phyloP scores from a whole-genome alignment of 1,140 invertebrate species.

The Lepeophtheirus salmonis region DNA sequence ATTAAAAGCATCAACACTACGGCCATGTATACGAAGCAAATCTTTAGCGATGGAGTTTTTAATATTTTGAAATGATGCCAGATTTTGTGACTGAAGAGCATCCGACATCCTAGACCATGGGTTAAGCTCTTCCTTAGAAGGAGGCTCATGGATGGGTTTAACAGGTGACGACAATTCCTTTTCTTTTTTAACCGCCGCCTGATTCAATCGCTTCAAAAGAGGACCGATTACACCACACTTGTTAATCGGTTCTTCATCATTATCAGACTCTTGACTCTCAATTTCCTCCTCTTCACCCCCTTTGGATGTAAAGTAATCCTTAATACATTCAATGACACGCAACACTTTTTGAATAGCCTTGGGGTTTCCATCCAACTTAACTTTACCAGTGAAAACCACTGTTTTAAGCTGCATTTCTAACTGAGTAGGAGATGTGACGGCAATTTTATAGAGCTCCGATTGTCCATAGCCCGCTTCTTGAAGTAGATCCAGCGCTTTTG shows the following conservation, averaged over 20 bases:
- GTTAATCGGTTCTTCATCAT: not conserved
- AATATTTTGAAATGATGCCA: not conserved
- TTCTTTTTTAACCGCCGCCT: not conserved
- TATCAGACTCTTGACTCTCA: not conserved
- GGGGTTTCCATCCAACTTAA: not conserved
- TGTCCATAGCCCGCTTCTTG: not conserved
- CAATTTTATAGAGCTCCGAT: not conserved
- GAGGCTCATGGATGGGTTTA: not conserved
- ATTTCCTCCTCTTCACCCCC: not conserved
- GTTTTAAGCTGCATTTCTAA: not conserved
- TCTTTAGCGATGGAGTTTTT: slow-evolving; percentile 5
- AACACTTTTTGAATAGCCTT: not conserved
- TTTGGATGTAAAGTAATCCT: slow-evolving; percentile 4
- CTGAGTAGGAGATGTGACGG: not conserved
- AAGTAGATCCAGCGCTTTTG: not conserved
- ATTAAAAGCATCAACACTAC: not conserved
- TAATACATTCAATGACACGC: slow-evolving; percentile 6
- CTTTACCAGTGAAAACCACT: not conserved
- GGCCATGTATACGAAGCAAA: slow-evolving; percentile 2
- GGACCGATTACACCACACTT: not conserved
- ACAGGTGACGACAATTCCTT: not conserved
- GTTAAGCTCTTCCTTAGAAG: not conserved
- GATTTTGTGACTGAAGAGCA: not conserved
- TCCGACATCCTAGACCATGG: slow-evolving; percentile 2
- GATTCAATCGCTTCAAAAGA: not conserved